Evolutionary conservation across 2,797 vertebrate species (phyloP).

Genomic region (Buphagus erythrorhynchus): DNA sequence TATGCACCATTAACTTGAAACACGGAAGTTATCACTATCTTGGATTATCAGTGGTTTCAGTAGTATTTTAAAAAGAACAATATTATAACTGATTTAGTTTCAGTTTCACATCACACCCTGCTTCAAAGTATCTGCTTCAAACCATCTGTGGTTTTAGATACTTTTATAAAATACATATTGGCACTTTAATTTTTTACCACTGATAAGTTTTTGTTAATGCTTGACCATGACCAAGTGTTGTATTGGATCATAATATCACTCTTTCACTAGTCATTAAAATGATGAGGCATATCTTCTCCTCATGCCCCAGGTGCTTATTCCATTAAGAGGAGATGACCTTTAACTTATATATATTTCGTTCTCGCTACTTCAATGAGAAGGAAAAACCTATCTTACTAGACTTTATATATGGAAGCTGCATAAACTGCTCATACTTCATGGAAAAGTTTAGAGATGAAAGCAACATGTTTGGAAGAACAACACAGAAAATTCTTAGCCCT

Average conservation of each 20-base stretch:
- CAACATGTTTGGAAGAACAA: not conserved
- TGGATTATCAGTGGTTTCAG: not conserved
- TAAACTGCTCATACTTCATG: not conserved
- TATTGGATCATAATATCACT: not conserved
- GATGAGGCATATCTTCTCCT: not conserved
- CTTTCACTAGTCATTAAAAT: not conserved
- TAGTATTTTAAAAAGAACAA: not conserved
- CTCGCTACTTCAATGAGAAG: not conserved
- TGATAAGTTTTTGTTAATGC: not conserved
- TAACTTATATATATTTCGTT: not conserved
- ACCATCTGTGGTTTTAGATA: not conserved
- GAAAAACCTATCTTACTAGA: not conserved
- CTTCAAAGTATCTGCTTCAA: not conserved
- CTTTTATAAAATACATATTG: not conserved
- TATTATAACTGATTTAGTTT: not conserved
- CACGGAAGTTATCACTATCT: accelerated
- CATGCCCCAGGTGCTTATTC: not conserved
- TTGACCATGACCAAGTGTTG: not conserved
- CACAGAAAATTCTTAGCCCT: not conserved
- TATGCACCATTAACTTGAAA: not conserved
- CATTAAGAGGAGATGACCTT: not conserved
- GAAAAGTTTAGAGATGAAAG: not conserved
- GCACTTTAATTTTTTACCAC: not conserved
- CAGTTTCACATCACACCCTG: not conserved
- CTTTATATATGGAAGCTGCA: not conserved